Evolutionary conservation across 1,140 invertebrate genomes (phyloP).

Genomic region (Aphelenchoides besseyi): DNA sequence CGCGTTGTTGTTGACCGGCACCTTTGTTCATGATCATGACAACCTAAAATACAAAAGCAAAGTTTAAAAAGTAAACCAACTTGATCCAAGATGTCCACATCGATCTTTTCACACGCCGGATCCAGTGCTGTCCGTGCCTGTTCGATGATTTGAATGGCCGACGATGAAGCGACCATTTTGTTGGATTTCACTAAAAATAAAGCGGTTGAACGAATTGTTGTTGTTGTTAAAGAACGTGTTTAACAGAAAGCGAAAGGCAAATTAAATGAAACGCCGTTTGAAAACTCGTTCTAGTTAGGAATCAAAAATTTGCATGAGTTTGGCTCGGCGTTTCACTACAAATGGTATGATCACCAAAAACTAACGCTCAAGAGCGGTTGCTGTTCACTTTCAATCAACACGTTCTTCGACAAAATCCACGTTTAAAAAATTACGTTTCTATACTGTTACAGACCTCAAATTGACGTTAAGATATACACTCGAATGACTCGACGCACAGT

Average conservation of each 20-base stretch:
- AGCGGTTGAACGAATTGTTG: no score
- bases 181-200: not conserved
- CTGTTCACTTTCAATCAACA: not conserved
- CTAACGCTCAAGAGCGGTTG: not conserved
- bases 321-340: no score
- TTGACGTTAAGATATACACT: no score
- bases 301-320: no score
- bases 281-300: no score
- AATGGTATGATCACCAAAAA: not conserved
- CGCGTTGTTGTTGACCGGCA: slow-evolving; percentile 42
- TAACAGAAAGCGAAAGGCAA: no score
- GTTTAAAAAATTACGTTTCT: no score
- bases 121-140: slow-evolving; percentile 13
- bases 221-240: no score
- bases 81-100: slow-evolving; percentile 35
- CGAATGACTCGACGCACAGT: no score
- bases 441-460: no score
- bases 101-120: slow-evolving; percentile 36
- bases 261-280: no score
- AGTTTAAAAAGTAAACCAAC: slow-evolving; percentile 16
- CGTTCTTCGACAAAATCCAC: no score
- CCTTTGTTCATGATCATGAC: slow-evolving; percentile 49
- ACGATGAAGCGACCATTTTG: not conserved
- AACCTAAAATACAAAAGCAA: slow-evolving; percentile 25
- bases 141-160: slow-evolving; percentile 3